Percentiles rank a stretch among this genome's conserved stretches.
These are phyloP conservation scores for Scrobipalpa atriplicella DNA, from an alignment of 2,888 invertebrate species.

Conservation along the genomic window DNA sequence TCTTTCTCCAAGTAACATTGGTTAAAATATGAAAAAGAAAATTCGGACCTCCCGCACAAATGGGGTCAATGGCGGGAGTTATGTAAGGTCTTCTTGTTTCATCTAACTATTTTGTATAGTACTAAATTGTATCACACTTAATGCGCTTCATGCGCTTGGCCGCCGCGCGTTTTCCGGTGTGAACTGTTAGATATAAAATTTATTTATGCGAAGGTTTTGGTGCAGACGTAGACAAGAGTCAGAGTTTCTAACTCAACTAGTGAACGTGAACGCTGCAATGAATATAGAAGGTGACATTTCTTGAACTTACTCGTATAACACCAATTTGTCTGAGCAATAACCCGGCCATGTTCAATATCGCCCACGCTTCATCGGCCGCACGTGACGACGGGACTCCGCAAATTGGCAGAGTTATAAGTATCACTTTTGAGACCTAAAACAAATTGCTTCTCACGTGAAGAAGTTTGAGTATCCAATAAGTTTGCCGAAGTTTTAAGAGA, in stretches of 20 bases:
- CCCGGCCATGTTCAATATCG: slow-evolving; percentile 17
- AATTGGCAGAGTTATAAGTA: neutral
- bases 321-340: slow-evolving; percentile 12
- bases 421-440: neutral
- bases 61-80: too few relatives aligned
- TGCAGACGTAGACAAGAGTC: neutral
- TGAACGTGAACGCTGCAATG: slow-evolving; percentile 11
- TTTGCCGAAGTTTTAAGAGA: neutral
- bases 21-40: too few relatives aligned
- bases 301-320: neutral
- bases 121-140: too few relatives aligned
- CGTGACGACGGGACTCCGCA: slow-evolving; percentile 17
- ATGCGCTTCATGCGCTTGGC: too few relatives aligned
- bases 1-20: too few relatives aligned
- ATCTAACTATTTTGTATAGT: too few relatives aligned
- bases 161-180: too few relatives aligned
- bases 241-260: neutral
- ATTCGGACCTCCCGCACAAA: too few relatives aligned
- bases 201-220: too few relatives aligned
- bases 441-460: neutral
- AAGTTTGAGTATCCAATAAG: neutral
- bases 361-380: neutral
- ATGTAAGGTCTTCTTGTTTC: too few relatives aligned
- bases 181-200: too few relatives aligned
- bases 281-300: slow-evolving; percentile 16